Evolutionary conservation across 2,113 vertebrate species (phyloP), one percentile per base, ranked within the genome.

Genomic region (Hemichromis elongatus): DNA sequence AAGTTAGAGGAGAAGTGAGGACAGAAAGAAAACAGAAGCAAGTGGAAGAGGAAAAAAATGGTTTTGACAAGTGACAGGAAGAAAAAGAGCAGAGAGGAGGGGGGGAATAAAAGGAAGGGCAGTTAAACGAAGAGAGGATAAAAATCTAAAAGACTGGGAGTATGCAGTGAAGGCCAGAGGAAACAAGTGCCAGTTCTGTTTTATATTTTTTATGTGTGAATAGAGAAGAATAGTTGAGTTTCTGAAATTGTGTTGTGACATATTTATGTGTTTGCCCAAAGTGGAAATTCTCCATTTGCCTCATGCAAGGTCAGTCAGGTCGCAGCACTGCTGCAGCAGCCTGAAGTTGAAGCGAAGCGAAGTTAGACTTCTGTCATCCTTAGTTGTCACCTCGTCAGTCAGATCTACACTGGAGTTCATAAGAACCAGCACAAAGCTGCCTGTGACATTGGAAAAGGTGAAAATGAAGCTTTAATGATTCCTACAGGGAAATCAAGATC

Each of bases 401-500:
- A 81, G 50, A 77, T 21, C 81, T 30, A 5, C 55, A 35, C 45
- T 37, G 4, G 8, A 61, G 37, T 37, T 77, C 73, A 45, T 12
- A 57, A 16, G 75, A 84, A 77, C 42, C 83, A 35, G 45, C 68
- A 68, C 79, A 82, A 85, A 92, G 79, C 73, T 24, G 42, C 81
- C 68, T 77, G 47, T 78, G 83, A 75, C 70, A 21, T 24, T 4
- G 35, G 26, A 59, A 79, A 47, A 81, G 80, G 50, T 80, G 63
- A 81, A 16, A 19, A 55, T 59, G 19, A 56, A 77, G 66, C 56
- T 26, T 83, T 75, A 79, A 83, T 55, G 85, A 83, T 81, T 85
- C 50, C 87, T 12, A 3, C 19, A 8, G 47, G 73, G 77, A 89
- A 85, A 84, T 79, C 78, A 13, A 81, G 77, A 92, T 90, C 47